These are phyloP conservation scores for Nyctereutes procyonoides DNA, from an alignment of 2,113 vertebrate genomes.

Conservation along the genomic window DNA sequence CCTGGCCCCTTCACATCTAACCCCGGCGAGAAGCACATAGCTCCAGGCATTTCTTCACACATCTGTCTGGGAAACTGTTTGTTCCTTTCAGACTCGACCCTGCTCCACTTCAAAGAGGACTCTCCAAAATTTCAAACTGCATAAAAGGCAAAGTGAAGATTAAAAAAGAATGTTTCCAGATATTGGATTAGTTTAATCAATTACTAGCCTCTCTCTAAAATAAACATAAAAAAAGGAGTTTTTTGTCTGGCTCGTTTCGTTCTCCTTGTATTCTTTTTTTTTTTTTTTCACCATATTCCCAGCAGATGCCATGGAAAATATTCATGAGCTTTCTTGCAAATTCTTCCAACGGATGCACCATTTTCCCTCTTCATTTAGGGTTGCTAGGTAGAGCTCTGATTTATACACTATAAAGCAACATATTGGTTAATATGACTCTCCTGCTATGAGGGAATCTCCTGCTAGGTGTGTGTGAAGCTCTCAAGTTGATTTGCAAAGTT, in stretches of 20 bases:
- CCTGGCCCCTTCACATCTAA: slow-evolving; percentile 57
- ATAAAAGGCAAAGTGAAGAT: slow-evolving; percentile 79
- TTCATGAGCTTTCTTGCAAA: slow-evolving; percentile 49
- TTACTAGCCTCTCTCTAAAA: slow-evolving; percentile 76
- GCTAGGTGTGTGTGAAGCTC: not conserved
- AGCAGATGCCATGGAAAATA: slow-evolving; percentile 72
- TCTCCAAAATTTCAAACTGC: slow-evolving; percentile 78
- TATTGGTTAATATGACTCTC: not conserved
- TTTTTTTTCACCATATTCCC: slow-evolving; percentile 52
- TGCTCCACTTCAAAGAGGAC: slow-evolving; percentile 79
- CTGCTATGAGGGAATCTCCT: not conserved
- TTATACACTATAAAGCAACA: not conserved
- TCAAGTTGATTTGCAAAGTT: not conserved
- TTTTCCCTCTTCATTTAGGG: not conserved
- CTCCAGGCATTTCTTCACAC: slow-evolving; percentile 81
- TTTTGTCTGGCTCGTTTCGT: slow-evolving; percentile 64
- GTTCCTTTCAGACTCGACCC: slow-evolving; percentile 70
- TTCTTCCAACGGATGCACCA: not conserved
- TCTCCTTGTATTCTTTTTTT: slow-evolving; percentile 24
- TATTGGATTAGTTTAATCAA: slow-evolving; percentile 83
- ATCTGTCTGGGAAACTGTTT: slow-evolving; percentile 80
- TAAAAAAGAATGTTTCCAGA: slow-evolving; percentile 83
- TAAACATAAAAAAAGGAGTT: slow-evolving; percentile 66
- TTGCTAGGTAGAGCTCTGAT: not conserved
- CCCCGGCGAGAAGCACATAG: slow-evolving; percentile 59